Evolutionary conservation across 2,888 invertebrate species (phyloP), one percentile per base, ranked within the genome.

Genomic region (Himalopsyche japonica): DNA sequence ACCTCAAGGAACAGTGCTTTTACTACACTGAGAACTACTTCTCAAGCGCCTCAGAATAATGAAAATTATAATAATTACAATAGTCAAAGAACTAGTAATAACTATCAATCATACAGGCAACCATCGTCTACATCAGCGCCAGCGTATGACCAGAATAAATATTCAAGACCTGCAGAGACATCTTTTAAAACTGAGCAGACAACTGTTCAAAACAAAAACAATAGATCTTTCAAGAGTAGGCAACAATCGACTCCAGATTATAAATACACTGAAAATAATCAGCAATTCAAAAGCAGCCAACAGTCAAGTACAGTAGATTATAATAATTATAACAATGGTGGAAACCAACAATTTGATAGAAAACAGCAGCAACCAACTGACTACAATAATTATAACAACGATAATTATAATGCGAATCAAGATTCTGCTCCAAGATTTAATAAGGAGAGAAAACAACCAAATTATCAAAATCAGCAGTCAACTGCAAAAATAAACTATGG

Each of bases 31-130:
- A 87, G 86, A 88, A 87, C 87, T 81, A 87, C 79, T 84, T 57
- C 76, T 8, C 81, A 85, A 18, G 49, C 48, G 88, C 91, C 90
- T 87, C 90, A 91, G 87, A 90, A 89, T 87, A 90, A 90, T 88
- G 90, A 86, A 79, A 88, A 89, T 3, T 87, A 87, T 2, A 83
- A 87, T 20, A 86, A 87, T 47, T 81, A 82, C 76, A 32, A 84
- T 37, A 90, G 89, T 78, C 83, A 87, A 80, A 87, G 87, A 24
- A 90, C 90, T 81, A 91, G 90, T 82, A 90, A 91, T 43, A 70
- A 86, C 37, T 83, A 88, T 76, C 86, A 87, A 87, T 85, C 87
- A 87, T 87, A 88, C 87, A 80, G 88, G 87, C 15, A 88, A 87
- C 79, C 87, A 87, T 64, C 78, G 86, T 79, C 12, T 87, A 87